Evolutionary conservation across 2,888 invertebrate species (phyloP).

Genomic region (Dioctria rufipes): DNA sequence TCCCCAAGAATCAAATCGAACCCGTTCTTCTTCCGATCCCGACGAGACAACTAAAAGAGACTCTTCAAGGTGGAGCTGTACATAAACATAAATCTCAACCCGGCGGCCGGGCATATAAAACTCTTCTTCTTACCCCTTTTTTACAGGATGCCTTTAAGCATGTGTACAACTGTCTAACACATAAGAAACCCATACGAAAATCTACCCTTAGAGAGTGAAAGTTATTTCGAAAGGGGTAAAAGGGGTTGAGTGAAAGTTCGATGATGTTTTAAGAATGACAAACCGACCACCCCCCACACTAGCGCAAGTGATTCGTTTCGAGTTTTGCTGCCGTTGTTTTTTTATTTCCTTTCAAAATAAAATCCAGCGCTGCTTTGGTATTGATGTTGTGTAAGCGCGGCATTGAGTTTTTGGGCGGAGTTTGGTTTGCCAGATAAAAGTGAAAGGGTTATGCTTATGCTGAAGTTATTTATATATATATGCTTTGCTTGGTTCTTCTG

Average conservation of each 20-base stretch:
- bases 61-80: neutral
- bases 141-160: neutral
- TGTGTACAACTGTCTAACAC: neutral
- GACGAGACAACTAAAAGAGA: neutral
- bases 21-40: neutral
- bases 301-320: conserved; percentile 1
- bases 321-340: neutral
- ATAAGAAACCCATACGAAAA: neutral
- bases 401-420: neutral
- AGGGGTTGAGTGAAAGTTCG: conserved; percentile 41
- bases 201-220: conserved; percentile 20
- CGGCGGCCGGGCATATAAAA: neutral
- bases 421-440: conserved; percentile 2
- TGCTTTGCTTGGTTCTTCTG: neutral
- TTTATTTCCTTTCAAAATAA: neutral
- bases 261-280: conserved; percentile 18
- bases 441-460: conserved; percentile 40
- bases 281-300: neutral
- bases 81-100: neutral
- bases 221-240: conserved; percentile 44
- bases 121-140: neutral
- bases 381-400: neutral
- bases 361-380: neutral
- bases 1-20: neutral
- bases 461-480: neutral